phyloP scores from a whole-genome alignment of 2,797 vertebrate species.

The Cyclopterus lumpus region DNA sequence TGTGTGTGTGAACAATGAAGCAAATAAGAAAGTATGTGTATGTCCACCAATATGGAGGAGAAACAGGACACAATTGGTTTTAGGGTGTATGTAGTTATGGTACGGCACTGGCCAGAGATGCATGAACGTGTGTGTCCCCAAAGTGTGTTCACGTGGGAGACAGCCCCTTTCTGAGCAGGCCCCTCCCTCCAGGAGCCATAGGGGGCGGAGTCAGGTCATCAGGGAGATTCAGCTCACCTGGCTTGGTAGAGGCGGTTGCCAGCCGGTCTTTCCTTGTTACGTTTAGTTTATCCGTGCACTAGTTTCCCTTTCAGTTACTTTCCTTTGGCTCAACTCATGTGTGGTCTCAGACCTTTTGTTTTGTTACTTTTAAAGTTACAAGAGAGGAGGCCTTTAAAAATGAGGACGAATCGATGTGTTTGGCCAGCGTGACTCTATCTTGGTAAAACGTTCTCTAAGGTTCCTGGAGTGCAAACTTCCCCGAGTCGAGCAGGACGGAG shows the following conservation, averaged over 20 bases:
- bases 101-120: background rate
- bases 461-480: background rate
- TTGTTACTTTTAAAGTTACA: background rate
- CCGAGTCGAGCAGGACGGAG: background rate
- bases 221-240: background rate
- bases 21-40: background rate
- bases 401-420: background rate
- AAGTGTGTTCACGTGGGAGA: background rate
- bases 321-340: background rate
- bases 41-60: background rate
- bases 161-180: background rate
- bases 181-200: background rate
- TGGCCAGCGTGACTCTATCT: background rate
- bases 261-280: background rate
- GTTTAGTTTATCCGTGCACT: background rate
- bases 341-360: background rate
- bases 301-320: background rate
- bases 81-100: background rate
- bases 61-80: background rate
- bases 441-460: background rate
- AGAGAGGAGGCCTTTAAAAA: background rate
- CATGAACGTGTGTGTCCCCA: background rate
- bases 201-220: background rate
- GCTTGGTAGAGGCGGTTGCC: background rate
- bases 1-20: conserved; percentile 3